Percentiles rank a stretch among this genome's conserved stretches.
Conservation (phyloP, 2,797 vertebrate species). For the Sebastes nivosus region DNA sequence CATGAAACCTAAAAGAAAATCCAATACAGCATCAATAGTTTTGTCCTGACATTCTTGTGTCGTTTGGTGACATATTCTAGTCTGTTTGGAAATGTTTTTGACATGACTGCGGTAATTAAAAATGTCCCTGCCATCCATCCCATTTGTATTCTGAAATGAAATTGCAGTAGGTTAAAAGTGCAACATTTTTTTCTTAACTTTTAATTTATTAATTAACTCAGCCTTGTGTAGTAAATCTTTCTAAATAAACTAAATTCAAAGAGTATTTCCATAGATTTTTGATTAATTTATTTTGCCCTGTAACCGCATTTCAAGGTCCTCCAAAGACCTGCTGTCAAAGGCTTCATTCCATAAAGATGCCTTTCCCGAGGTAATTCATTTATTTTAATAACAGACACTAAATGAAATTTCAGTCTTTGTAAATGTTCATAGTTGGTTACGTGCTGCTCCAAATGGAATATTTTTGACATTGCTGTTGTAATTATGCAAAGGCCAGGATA, state of each 20-base stretch:
- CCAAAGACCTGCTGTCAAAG: constrained; percentile 38
- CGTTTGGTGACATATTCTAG: constrained; percentile 14
- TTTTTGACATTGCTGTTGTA: constrained; percentile 75
- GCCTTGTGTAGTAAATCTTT: constrained; percentile 29
- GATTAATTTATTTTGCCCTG: constrained; percentile 18
- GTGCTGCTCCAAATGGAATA: constrained; percentile 68
- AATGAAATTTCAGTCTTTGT: constrained; percentile 74
- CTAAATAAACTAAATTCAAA: constrained; percentile 28
- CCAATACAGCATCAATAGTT: constrained; percentile 55
- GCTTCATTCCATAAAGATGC: constrained; percentile 51
- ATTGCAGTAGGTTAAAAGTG: constrained; percentile 7
- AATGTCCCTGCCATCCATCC: neutral
- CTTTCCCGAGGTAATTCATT: constrained; percentile 69
- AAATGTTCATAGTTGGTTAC: constrained; percentile 67
- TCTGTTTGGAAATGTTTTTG: constrained; percentile 31
- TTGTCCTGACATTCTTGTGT: constrained; percentile 35
- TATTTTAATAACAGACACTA: constrained; percentile 63
- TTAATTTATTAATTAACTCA: neutral
- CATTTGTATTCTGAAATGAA: constrained; percentile 18
- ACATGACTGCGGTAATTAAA: constrained; percentile 25
- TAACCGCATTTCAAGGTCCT: constrained; percentile 64
- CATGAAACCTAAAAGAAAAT: constrained; percentile 64
- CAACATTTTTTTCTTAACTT: neutral
- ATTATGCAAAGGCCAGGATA: constrained; percentile 75
- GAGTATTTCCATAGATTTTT: constrained; percentile 27